phyloP scores from a whole-genome alignment of 2,113 vertebrate species.

The Nannobrachium achirus region DNA sequence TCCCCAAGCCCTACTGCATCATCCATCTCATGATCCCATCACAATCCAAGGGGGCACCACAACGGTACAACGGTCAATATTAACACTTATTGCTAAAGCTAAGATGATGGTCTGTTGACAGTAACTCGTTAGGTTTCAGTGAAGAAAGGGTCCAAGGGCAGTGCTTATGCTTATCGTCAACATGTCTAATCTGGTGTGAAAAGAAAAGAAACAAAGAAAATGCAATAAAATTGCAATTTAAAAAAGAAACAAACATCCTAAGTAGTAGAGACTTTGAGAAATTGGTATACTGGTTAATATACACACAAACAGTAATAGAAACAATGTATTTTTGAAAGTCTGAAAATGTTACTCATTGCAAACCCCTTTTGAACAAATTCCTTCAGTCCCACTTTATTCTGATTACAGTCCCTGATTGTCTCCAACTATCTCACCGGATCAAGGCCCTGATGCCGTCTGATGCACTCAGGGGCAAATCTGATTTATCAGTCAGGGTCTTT shows the following conservation, averaged over 20 bases:
- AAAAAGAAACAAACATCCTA: conserved; percentile 33
- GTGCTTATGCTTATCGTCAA: conserved; percentile 70
- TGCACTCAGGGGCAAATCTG: conserved; percentile 1
- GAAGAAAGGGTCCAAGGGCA: conserved; percentile 57
- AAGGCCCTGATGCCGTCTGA: not conserved
- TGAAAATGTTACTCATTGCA: conserved; percentile 70
- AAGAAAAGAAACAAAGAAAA: conserved; percentile 29
- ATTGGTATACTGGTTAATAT: conserved; percentile 66
- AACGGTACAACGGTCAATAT: conserved; percentile 14
- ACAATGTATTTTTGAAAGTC: conserved; percentile 49
- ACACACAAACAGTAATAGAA: conserved; percentile 68
- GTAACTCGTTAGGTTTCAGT: conserved; percentile 5
- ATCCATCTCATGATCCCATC: not conserved
- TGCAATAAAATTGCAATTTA: conserved; percentile 54
- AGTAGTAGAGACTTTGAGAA: conserved; percentile 58
- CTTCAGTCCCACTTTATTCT: conserved; percentile 22
- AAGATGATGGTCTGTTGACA: not conserved
- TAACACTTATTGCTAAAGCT: not conserved
- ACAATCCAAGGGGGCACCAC: conserved; percentile 35
- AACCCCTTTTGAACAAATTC: conserved; percentile 31
- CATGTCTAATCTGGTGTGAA: conserved; percentile 67
- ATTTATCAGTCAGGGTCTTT: conserved; percentile 9
- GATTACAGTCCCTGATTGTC: conserved; percentile 69
- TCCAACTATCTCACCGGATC: conserved; percentile 43
- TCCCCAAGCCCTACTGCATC: not conserved